Evolutionary conservation across 2,797 vertebrate species (phyloP), one percentile per base, ranked within the genome.

Genomic region (Amphiprion clarkii): DNA sequence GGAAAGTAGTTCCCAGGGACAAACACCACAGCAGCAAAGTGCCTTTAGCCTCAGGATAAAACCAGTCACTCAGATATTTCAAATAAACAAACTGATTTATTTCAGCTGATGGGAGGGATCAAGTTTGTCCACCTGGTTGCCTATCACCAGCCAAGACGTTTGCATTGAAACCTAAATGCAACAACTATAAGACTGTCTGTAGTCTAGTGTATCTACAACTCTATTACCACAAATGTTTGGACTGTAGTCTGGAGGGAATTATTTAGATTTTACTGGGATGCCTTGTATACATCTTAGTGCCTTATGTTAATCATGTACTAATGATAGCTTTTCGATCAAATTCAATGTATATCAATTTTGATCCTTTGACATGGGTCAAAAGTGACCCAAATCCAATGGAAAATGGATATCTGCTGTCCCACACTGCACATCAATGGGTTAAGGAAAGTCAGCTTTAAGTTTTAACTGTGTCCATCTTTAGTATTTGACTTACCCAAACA

Each of bases 141-240:
- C 23, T 10, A 44, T 42, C 29, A 51, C 39, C 77, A 66, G 58
- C 39, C 25, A 56, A 29, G 58, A 76, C 51, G 42, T 82, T 77
- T 90, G 85, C 83, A 91, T 81, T 90, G 54, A 85, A 67, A 56
- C 25, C 8, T 51, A 51, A 69, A 77, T 60, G 29, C 36, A 63
- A 71, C 36, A 54, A 56, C 39, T 25, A n/a, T 4, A 68, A 54
- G 42, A 48, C 46, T 63, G 16, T 39, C 19, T 75, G 68, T 39
- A 29, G n/a, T 21, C 7, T 13, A 21, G 6, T 48, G 61, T 57
- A 39, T 61, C 29, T 53, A 44, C 2, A 56, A 62, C 36, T 69
- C 42, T 87, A 87, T 85, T 86, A 33, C 46, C n/a, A 52, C 11
- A 49, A 29, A 46, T 60, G 62, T 82, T 85, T 55, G 61, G 76